Evolutionary conservation across 2,797 vertebrate species (phyloP).

Genomic region (Melanotaenia nigrans): DNA sequence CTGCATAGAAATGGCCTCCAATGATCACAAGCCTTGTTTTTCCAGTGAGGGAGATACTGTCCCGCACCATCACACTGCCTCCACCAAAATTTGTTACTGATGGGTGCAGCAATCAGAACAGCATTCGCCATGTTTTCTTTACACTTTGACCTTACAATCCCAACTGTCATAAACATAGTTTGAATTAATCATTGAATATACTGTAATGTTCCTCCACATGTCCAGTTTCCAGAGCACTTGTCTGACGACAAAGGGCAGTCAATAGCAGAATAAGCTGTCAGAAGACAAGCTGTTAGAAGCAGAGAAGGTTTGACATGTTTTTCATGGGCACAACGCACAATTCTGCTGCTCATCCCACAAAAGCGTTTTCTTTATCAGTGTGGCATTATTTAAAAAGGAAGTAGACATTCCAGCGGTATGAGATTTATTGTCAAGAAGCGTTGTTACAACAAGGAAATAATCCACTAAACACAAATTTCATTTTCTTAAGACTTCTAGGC

Average conservation of each 20-base stretch:
- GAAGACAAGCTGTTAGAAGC: too few relatives aligned
- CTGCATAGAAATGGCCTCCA: background rate
- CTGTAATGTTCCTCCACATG: background rate
- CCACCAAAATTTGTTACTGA: too few relatives aligned
- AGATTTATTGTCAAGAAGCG: background rate
- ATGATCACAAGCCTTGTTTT: background rate
- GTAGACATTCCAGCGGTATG: too few relatives aligned
- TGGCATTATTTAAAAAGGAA: too few relatives aligned
- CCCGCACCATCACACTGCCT: too few relatives aligned
- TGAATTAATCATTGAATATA: background rate
- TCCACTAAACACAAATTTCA: background rate
- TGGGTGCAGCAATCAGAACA: background rate
- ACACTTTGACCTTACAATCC: background rate
- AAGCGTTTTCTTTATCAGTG: background rate
- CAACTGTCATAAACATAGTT: background rate
- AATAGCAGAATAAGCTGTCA: too few relatives aligned
- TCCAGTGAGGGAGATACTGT: too few relatives aligned
- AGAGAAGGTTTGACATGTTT: background rate
- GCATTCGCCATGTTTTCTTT: background rate
- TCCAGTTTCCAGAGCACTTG: background rate
- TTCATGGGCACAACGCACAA: background rate
- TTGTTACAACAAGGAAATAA: background rate
- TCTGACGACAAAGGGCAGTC: background rate
- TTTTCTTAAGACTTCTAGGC: background rate
- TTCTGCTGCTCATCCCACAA: background rate